These are phyloP conservation scores for Ceratina calcarata DNA, from an alignment of 1,140 invertebrate species.

Conservation along the genomic window DNA sequence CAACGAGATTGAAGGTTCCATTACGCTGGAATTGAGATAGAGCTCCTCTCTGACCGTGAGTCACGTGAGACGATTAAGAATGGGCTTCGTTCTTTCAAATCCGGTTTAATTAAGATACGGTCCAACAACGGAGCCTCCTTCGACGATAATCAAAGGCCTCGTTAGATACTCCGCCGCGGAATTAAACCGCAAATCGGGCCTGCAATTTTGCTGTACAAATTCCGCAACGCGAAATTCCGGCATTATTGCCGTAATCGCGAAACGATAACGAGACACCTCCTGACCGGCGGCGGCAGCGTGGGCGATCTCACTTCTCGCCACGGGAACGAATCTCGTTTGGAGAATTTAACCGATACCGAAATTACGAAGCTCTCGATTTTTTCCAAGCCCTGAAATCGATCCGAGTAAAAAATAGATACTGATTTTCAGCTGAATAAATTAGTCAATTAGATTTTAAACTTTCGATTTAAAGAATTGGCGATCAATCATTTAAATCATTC, in stretches of 20 bases:
- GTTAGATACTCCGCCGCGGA: constrained; percentile 23
- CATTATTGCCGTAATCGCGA: constrained; percentile 34
- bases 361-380: not conserved
- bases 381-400: not conserved
- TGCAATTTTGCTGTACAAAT: constrained; percentile 38
- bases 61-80: not conserved
- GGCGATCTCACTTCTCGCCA: not conserved
- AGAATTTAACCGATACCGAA: not conserved
- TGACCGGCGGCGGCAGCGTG: not conserved
- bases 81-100: constrained; percentile 32
- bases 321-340: not conserved
- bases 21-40: not conserved
- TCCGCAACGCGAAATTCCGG: constrained; percentile 27
- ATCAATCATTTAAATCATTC: no score
- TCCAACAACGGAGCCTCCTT: constrained; percentile 17
- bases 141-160: constrained; percentile 45
- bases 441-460: no score
- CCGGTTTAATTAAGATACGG: constrained; percentile 39
- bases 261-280: constrained; percentile 34
- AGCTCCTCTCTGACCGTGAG: not conserved
- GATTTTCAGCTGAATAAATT: no score
- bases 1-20: not conserved
- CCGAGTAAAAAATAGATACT: not conserved
- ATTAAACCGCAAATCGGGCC: constrained; percentile 46
- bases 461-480: no score